These are phyloP conservation scores for Muraenolepis orangiensis DNA, from an alignment of 2,797 vertebrate species.

Conservation along the genomic window DNA sequence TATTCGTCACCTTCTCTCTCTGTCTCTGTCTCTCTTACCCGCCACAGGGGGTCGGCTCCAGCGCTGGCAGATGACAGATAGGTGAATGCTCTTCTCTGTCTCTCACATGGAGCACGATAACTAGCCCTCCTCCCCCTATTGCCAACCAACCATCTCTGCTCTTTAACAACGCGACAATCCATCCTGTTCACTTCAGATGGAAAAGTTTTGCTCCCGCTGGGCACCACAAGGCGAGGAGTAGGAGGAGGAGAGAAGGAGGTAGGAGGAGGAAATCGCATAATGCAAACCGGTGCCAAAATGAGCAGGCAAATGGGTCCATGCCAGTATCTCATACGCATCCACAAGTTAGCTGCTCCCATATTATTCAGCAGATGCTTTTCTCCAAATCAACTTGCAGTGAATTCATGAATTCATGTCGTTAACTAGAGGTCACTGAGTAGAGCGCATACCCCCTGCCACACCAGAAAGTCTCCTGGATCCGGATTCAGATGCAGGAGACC, in stretches of 20 bases:
- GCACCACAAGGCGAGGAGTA: not conserved
- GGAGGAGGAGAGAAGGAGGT: conserved; percentile 1
- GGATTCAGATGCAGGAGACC: too few species aligned
- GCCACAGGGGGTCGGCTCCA: conserved; percentile 41
- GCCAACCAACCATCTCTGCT: not conserved
- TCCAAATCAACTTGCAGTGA: not conserved
- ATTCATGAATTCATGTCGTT: too few species aligned
- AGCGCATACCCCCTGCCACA: too few species aligned
- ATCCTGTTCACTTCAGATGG: not conserved
- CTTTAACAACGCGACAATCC: not conserved
- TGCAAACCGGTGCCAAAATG: not conserved
- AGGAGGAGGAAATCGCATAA: not conserved
- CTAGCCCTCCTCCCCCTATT: not conserved
- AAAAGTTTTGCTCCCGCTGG: not conserved
- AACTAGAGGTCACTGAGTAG: too few species aligned
- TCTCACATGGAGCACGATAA: conserved; percentile 49
- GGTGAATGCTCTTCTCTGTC: conserved; percentile 47
- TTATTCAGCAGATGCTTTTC: not conserved
- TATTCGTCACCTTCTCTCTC: not conserved
- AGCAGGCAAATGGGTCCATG: not conserved
- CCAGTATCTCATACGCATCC: not conserved
- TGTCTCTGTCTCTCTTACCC: conserved; percentile 1
- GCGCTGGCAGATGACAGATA: conserved; percentile 31
- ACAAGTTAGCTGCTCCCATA: not conserved
- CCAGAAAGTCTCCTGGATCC: too few species aligned